Evolutionary conservation across 2,797 vertebrate species (phyloP).

Genomic region (Schizothorax lantsangensis): DNA sequence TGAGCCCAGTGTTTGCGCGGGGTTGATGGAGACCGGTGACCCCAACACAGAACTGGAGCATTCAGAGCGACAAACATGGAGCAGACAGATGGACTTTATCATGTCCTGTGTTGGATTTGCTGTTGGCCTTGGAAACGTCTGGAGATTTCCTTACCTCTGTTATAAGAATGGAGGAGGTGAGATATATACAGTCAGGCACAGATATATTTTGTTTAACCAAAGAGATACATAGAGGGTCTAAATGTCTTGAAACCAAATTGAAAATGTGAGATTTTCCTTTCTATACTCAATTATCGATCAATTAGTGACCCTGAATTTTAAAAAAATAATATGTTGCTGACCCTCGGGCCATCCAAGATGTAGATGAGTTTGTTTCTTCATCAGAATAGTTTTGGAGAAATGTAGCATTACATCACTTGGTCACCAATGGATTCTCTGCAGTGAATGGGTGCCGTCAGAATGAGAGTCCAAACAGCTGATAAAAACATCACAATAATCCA

Average conservation of each 20-base stretch:
- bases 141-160: constrained; percentile 88
- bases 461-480: not conserved
- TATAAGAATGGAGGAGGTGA: constrained; percentile 90
- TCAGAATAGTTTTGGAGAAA: not conserved
- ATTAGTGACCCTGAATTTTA: not conserved
- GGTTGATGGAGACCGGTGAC: constrained; percentile 50
- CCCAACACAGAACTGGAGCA: constrained; percentile 20
- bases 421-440: not conserved
- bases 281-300: not conserved
- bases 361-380: not conserved
- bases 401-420: not conserved
- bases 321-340: too few relatives aligned
- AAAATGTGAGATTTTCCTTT: not conserved
- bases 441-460: not conserved
- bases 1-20: constrained; percentile 55
- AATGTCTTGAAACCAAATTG: not conserved
- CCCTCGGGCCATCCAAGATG: not conserved
- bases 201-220: not conserved
- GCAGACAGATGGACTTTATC: constrained; percentile 88
- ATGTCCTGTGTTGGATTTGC: constrained; percentile 89
- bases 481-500: not conserved
- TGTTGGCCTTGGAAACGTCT: constrained; percentile 86
- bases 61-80: constrained; percentile 83
- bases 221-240: not conserved
- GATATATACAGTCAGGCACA: constrained; percentile 2